phyloP scores from a whole-genome alignment of 1,140 invertebrate species.

The Drosophila leontia region DNA sequence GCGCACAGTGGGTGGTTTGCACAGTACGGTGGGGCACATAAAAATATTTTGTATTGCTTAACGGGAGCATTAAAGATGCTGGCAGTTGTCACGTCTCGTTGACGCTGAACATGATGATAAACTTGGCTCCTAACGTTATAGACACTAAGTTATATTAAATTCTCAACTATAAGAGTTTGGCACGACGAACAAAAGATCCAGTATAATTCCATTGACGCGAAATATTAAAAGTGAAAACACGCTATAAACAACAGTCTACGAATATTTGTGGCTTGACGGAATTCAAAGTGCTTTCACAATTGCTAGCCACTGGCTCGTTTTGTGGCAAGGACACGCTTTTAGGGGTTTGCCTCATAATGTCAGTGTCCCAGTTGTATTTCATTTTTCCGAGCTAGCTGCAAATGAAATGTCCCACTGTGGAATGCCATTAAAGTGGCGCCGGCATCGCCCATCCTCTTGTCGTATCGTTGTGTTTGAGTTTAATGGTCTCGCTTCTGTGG shows the following conservation, averaged over 20 bases:
- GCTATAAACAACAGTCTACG: slow-evolving; percentile 22
- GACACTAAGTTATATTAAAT: background rate
- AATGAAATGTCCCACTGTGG: slow-evolving; percentile 40
- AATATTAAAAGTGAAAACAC: slow-evolving; percentile 29
- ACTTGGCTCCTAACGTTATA: slow-evolving; percentile 1
- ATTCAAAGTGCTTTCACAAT: slow-evolving; percentile 20
- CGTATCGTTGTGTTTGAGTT: slow-evolving; percentile 28
- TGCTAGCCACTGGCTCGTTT: slow-evolving; percentile 4
- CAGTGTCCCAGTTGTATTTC: slow-evolving; percentile 7
- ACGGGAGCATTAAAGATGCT: slow-evolving; percentile 19
- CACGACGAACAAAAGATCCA: background rate
- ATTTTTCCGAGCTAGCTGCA: slow-evolving; percentile 6
- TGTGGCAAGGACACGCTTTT: slow-evolving; percentile 18
- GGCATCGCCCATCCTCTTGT: slow-evolving; percentile 28
- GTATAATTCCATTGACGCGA: background rate
- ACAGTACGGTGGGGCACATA: slow-evolving; percentile 22
- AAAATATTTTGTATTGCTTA: slow-evolving; percentile 25
- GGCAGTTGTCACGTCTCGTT: slow-evolving; percentile 35
- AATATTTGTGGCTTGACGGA: slow-evolving; percentile 25
- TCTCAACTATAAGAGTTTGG: background rate
- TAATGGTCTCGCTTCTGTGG: background rate
- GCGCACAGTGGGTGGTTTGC: slow-evolving; percentile 19
- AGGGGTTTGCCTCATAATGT: background rate
- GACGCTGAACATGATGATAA: slow-evolving; percentile 23
- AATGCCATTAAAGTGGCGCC: slow-evolving; percentile 39